Evolutionary conservation across 2,797 vertebrate genomes (phyloP).

Genomic region (Ptychadena robeensis): DNA sequence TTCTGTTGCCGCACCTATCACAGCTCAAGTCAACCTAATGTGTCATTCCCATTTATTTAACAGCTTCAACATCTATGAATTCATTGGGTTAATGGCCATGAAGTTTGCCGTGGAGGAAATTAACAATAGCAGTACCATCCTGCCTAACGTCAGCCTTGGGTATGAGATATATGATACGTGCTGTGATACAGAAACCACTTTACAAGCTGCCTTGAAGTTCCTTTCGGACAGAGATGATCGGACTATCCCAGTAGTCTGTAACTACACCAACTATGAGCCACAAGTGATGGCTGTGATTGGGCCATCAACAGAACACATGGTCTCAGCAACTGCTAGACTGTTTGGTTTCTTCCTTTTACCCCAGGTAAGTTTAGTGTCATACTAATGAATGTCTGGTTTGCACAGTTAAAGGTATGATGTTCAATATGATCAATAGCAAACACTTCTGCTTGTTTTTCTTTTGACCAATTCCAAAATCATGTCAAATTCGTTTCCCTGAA

Average conservation of each 20-base stretch:
- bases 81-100: constrained; percentile 65
- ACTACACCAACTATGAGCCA: constrained; percentile 74
- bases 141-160: constrained; percentile 71
- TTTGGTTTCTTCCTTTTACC: constrained; percentile 88
- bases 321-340: constrained; percentile 79
- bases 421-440: neutral
- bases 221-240: constrained; percentile 52
- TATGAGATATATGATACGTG: constrained; percentile 71
- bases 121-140: constrained; percentile 70
- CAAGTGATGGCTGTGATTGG: constrained; percentile 83
- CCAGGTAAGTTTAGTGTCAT: constrained; percentile 75
- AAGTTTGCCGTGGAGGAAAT: constrained; percentile 75
- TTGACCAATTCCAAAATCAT: too few species aligned
- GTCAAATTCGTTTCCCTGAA: too few species aligned
- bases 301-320: constrained; percentile 78
- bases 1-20: neutral
- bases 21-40: neutral
- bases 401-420: neutral
- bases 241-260: constrained; percentile 14
- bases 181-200: constrained; percentile 58
- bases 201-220: constrained; percentile 69
- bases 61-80: constrained; percentile 29
- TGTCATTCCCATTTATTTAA: neutral
- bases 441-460: too few species aligned
- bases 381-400: neutral